Conservation (phyloP, 2,888 invertebrate genomes). For the Papilio gigon region DNA sequence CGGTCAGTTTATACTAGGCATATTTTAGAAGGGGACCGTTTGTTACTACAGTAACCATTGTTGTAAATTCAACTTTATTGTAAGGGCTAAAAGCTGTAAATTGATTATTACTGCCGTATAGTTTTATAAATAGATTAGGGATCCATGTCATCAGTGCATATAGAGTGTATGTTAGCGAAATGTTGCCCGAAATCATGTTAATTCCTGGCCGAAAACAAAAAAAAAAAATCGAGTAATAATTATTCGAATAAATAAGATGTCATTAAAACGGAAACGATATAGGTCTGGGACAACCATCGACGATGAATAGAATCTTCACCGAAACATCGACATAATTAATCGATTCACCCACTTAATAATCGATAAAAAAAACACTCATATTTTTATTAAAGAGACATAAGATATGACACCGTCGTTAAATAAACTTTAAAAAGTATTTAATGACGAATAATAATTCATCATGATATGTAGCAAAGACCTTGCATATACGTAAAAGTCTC, state of each 20-base stretch:
- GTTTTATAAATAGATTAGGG: constrained; percentile 44
- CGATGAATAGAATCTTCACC: constrained; percentile 28
- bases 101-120: background rate
- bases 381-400: constrained; percentile 36
- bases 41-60: constrained; percentile 28
- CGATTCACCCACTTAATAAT: constrained; percentile 32
- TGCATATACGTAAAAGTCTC: constrained; percentile 33
- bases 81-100: background rate
- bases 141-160: constrained; percentile 42
- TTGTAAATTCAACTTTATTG: constrained; percentile 29
- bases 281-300: constrained; percentile 20
- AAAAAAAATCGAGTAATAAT: constrained; percentile 3
- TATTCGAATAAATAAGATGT: constrained; percentile 5
- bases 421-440: constrained; percentile 27
- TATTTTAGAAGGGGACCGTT: constrained; percentile 43
- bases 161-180: no score
- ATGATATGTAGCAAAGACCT: constrained; percentile 36
- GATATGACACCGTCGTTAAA: constrained; percentile 35
- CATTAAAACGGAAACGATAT: constrained; percentile 3
- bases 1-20: constrained; percentile 41
- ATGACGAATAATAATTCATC: constrained; percentile 29
- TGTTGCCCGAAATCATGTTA: background rate
- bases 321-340: constrained; percentile 36
- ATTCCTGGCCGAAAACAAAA: background rate
- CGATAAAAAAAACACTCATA: constrained; percentile 34